Evolutionary conservation across 1,140 invertebrate species (phyloP), one percentile per base, ranked within the genome.

Genomic region (Antheraea pernyi): DNA sequence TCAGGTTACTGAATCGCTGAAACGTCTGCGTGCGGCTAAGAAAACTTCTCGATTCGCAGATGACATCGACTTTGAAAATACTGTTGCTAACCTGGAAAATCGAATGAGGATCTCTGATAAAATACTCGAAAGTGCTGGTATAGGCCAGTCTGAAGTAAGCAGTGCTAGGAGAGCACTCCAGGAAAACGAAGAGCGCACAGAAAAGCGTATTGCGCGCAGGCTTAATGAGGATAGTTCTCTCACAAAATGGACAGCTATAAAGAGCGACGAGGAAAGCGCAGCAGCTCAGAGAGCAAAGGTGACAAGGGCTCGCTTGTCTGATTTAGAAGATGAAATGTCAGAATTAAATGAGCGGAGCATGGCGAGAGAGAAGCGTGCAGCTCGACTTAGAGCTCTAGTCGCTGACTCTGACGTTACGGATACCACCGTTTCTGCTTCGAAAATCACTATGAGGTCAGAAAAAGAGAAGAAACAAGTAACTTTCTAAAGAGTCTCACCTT

Each of bases 241-340:
- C 53, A 93, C 93, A 4, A 94, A 93, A 80, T 95, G 94, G 93
- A 91, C 92, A 4, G 91, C 93, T 7, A 30, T 95, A 8, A 91
- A 89, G 67, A 80, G 78, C 19, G 91, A 92, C 8, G 86, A 90
- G 0, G 89, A 90, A 68, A 88, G 78, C 64, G 83, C 88, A 19
- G 89, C 92, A 3, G 85, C 81, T 7, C 84, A 88, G 62, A 71
- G 89, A 46, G 88, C 86, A 19, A 89, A 89, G 65, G 87, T 76
- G 0, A 86, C 93, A 9, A 87, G 93, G 58, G 94, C 94, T 6
- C 93, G 94, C 58, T 80, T 95, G 19, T 86, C 88, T 9, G 94
- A 95, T 69, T 83, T 95, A 60, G 94, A 95, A 75, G 94, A 94
- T 65, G 94, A 95, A 82, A 94, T 95, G 91, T 88, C 92, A 16